Evolutionary conservation across 2,113 vertebrate species (phyloP), one percentile per base, ranked within the genome.

Genomic region (Anthoscopus minutus): DNA sequence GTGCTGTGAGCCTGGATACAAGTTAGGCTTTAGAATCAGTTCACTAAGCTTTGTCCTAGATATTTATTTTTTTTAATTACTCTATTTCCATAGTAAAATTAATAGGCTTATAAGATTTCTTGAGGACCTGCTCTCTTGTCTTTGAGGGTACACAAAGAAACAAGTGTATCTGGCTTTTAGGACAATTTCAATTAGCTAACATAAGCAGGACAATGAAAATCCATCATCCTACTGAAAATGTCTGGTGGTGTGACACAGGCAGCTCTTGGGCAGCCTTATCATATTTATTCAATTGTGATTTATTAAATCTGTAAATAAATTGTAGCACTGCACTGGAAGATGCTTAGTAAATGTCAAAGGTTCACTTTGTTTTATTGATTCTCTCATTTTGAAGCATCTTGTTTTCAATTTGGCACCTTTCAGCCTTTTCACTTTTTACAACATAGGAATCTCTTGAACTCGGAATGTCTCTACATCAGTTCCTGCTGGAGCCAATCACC

Each of bases 381-480:
- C 50, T 30, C 37, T 33, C 23, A 48, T 73, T 91, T 93, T 84
- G 81, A 96, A 93, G 38, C 4, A 2, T 53, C 81, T 60, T 92
- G 53, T 93, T 94, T 88, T 81, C n/a, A 9, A 28, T 95, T 48
- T 96, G 94, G 25, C 67, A 51, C 51, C 45, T 96, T 97, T 84
- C 95, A 97, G 97, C 91, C 88, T 96, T 92, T 70, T 92, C 57
- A 72, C 69, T 88, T 94, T 95, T 95, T 94, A 65, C 87, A 88
- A 94, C 93, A 67, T 77, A 97, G 96, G 93, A 97, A 95, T 86
- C 90, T 35, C 72, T 78, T 19, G 56, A 56, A 50, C 89, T 98
- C 98, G 98, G 97, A 96, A 99, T 99, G 99, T 99, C 99, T 95
- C 99, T 99, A 61, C 99, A 99, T 93, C 99, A 99, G 97, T 99